Percentiles rank a stretch among this genome's conserved stretches.
Evolutionary conservation across 2,797 vertebrate genomes (phyloP).

Genomic region (Paedocypris micromegethes): DNA sequence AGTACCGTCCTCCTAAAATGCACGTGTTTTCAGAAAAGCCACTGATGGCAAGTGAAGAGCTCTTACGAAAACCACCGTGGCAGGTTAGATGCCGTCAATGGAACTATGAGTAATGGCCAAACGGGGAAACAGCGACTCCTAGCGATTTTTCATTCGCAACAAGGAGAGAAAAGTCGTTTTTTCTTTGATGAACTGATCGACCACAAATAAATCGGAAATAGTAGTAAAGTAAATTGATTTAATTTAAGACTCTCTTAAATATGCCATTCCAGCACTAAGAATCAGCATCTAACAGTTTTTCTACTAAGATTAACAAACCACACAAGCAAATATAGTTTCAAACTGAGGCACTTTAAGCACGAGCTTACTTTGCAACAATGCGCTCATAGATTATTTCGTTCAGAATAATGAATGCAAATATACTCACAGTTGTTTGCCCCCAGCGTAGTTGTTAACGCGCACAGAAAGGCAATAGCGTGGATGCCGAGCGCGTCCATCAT

Average conservation of each 20-base stretch:
- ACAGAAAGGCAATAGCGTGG: constrained; percentile 37
- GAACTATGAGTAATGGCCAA: not conserved
- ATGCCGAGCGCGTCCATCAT: constrained; percentile 30
- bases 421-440: constrained; percentile 44
- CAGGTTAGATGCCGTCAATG: constrained; percentile 4
- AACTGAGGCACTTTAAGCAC: too few relatives aligned
- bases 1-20: constrained; percentile 5
- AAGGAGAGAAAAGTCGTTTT: not conserved
- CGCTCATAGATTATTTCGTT: too few relatives aligned
- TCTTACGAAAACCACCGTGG: not conserved
- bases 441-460: constrained; percentile 23
- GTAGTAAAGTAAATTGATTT: too few relatives aligned
- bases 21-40: constrained; percentile 19
- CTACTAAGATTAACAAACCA: too few relatives aligned
- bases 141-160: not conserved
- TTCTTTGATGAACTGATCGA: not conserved
- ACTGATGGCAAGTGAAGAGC: constrained; percentile 2
- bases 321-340: too few relatives aligned
- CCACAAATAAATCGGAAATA: not conserved
- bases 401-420: not conserved
- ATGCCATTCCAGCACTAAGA: too few relatives aligned
- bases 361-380: not conserved
- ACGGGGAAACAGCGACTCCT: constrained; percentile 26
- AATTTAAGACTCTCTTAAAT: too few relatives aligned
- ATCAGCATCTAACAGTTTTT: too few relatives aligned